Evolutionary conservation across 2,888 invertebrate species (phyloP).

Genomic region (Spodoptera picta): DNA sequence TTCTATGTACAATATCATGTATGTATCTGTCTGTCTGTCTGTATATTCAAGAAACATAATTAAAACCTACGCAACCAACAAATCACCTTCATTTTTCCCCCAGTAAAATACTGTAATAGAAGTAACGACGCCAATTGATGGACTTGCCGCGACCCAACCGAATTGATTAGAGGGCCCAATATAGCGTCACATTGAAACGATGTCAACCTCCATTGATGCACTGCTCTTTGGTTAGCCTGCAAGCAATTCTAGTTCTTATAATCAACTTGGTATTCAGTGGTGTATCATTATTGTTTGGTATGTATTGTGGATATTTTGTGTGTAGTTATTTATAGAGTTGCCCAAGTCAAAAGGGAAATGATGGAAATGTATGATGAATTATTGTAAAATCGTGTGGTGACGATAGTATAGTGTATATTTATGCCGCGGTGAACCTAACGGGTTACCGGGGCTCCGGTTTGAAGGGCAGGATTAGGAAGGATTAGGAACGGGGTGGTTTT

Average conservation of each 20-base stretch:
- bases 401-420: no score
- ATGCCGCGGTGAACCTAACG: no score
- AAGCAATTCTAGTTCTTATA: constrained; percentile 15
- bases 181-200: constrained; percentile 14
- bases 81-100: constrained; percentile 27
- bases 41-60: constrained; percentile 17
- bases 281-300: neutral
- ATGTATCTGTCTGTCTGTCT: no score
- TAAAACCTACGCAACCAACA: constrained; percentile 5
- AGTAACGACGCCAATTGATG: constrained; percentile 30
- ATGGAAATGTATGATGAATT: no score
- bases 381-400: no score
- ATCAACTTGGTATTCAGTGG: constrained; percentile 31
- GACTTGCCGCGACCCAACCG: constrained; percentile 22
- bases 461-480: no score
- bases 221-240: constrained; percentile 29
- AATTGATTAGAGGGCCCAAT: constrained; percentile 39
- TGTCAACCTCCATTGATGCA: constrained; percentile 37
- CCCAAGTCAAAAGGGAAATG: no score
- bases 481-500: no score
- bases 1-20: no score
- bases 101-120: constrained; percentile 21
- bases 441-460: no score
- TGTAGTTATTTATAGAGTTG: neutral
- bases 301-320: neutral